Percentiles rank a stretch among this genome's conserved stretches.
These are phyloP conservation scores for Scomber scombrus DNA, from an alignment of 2,113 vertebrate genomes.

Conservation along the genomic window DNA sequence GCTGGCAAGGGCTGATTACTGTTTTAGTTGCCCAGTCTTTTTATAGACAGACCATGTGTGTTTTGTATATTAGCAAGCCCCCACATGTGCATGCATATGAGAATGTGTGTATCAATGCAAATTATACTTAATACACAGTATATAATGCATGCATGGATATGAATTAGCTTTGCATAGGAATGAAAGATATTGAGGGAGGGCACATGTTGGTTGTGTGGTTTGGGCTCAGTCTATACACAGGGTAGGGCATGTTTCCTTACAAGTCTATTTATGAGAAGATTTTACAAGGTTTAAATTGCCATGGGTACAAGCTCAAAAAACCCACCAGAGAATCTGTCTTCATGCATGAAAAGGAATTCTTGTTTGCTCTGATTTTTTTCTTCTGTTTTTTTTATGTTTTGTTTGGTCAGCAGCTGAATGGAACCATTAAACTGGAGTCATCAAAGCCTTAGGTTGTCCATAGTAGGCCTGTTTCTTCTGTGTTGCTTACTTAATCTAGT, in stretches of 20 bases:
- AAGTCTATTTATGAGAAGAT: slow-evolving; percentile 49
- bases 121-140: slow-evolving; percentile 2
- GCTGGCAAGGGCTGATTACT: slow-evolving; percentile 64
- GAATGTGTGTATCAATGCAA: not conserved
- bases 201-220: slow-evolving; percentile 9
- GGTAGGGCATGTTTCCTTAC: slow-evolving; percentile 30
- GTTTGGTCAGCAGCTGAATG: slow-evolving; percentile 2
- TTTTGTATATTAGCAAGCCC: slow-evolving; percentile 43
- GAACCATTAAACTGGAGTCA: not conserved
- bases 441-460: not conserved
- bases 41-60: slow-evolving; percentile 57
- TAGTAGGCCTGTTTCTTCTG: not conserved
- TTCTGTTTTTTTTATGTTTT: not conserved
- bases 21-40: slow-evolving; percentile 72
- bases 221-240: slow-evolving; percentile 34
- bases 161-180: slow-evolving; percentile 7
- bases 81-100: slow-evolving; percentile 19
- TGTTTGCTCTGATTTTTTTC: not conserved
- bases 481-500: not conserved
- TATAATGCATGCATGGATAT: not conserved
- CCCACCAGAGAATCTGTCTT: slow-evolving; percentile 13
- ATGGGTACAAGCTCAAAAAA: slow-evolving; percentile 20
- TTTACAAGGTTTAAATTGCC: slow-evolving; percentile 50
- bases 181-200: slow-evolving; percentile 30
- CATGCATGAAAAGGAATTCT: slow-evolving; percentile 6